Base-by-base conservation (phyloP, 2,113 vertebrate genomes). In the Planiliza haematocheilus region DNA sequence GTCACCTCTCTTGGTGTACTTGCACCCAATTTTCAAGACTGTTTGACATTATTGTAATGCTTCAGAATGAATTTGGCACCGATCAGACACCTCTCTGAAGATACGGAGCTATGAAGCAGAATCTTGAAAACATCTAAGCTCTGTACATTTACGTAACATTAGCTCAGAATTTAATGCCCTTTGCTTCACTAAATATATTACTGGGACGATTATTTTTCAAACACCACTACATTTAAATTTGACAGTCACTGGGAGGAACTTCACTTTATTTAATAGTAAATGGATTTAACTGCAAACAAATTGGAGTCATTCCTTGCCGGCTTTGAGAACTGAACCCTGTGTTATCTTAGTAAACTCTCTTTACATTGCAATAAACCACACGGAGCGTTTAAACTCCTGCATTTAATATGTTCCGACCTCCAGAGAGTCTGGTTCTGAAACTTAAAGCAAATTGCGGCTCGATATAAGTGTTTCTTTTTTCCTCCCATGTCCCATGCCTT, bases 391-490 rank as follows among this genome's bases (percentile, higher is more conserved):
- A 78, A 83, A 90, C 70, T 66, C 62, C 70, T 18, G 59, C 39
- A 46, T 91, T 89, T 87, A 80, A 76, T 83, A 84, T 81, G 74
- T 39, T 52, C 37, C 71, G 79, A 81, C 34, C 86, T 69, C 70
- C 38, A 65, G 75, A 78, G 83, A 85, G 84, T 84, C 87, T 77
- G 82, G 76, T 81, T 80, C 80, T 85, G 59, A 90, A 86, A 86
- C 86, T 72, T 85, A 85, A 81, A 73, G 65, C 60, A 86, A 89
- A 90, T 89, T 89, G 74, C 80, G 59, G 68, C 74, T 89, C 17
- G 46, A 87, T 87, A 81, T 86, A 74, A 82, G 53, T 60, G 58
- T 82, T 83, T 85, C 88, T 87, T 75, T 68, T 60, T 55, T 82
- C 61, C 24, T 30, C 24, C 24, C 46, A 24, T 63, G 77, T 68